phyloP scores from a whole-genome alignment of 2,888 invertebrate genomes.

The Agapostemon virescens region DNA sequence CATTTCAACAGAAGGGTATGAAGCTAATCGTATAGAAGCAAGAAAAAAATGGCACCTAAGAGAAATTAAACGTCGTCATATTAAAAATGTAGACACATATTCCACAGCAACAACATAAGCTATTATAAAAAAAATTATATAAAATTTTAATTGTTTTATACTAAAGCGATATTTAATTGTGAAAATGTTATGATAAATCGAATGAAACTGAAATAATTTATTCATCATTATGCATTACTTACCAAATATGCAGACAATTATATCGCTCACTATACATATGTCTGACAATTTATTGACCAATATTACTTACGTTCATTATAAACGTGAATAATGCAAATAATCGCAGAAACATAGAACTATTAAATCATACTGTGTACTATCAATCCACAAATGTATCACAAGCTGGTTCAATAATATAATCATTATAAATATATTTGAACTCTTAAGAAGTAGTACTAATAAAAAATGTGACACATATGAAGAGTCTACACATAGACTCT shows the following conservation, averaged over 20 bases:
- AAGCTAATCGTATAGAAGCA: conserved; percentile 59
- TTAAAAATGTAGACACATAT: conserved; percentile 60
- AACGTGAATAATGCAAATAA: background rate
- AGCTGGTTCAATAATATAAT: background rate
- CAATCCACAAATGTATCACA: conserved; percentile 1
- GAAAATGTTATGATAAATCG: background rate
- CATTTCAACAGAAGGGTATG: conserved; percentile 49
- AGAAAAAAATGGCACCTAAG: conserved; percentile 72
- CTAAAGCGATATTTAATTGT: background rate
- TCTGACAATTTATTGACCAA: background rate
- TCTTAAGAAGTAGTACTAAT: background rate
- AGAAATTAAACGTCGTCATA: conserved; percentile 64
- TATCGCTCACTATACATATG: background rate
- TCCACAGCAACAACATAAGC: conserved; percentile 58
- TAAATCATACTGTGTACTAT: background rate
- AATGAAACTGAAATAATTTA: background rate
- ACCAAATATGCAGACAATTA: conserved; percentile 4
- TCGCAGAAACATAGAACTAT: background rate
- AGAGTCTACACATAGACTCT: background rate
- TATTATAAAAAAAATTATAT: background rate
- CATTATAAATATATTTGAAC: background rate
- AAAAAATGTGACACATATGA: background rate
- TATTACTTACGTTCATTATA: conserved; percentile 1
- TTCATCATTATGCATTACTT: background rate
- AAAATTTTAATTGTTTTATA: background rate